Evolutionary conservation across 2,797 vertebrate species (phyloP), one percentile per base, ranked within the genome.

Genomic region (Bovichtus diacanthus): DNA sequence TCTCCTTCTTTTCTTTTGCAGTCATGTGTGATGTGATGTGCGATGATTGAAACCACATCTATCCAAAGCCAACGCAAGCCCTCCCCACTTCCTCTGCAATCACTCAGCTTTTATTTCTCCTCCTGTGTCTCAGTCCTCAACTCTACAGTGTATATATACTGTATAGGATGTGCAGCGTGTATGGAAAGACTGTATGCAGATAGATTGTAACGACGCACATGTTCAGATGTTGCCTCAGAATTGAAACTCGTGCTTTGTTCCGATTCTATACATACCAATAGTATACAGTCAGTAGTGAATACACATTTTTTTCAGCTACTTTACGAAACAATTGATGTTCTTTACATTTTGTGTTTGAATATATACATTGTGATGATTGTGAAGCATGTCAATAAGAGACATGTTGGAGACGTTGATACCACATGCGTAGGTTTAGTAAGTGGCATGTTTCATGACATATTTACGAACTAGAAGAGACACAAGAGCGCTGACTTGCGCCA

Each of bases 21-120:
- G 84, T 92, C 91, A 90, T 84, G 85, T 84, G 85, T 72, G 78
- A 89, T 79, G 84, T 84, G 85, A 88, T 83, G 83, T 85, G 85
- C 83, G 85, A 85, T 74, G 87, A 87, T 89, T 90, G 84, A 94
- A 94, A 94, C 92, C 93, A 92, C 93, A 92, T 87, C 89, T 70
- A 90, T 89, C 88, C 84, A 47, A 89, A 93, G 88, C 89, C 92
- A 88, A 83, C 60, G 78, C 74, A 59, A 77, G 70, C 70, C 82
- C 68, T 79, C 78, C 87, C 76, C 72, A 70, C 76, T 90, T 90
- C 81, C 88, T 75, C 84, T 47, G 74, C 84, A 86, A 76, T 78
- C 83, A 69, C 65, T 88, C 81, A 66, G 7, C 46, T 64, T 83
- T 83, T 77, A 74, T 76, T 80, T 3, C 68, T 78, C 58, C 67